These are phyloP conservation scores for Fistularia commersonii DNA, from an alignment of 2,797 vertebrate genomes.

Conservation along the genomic window DNA sequence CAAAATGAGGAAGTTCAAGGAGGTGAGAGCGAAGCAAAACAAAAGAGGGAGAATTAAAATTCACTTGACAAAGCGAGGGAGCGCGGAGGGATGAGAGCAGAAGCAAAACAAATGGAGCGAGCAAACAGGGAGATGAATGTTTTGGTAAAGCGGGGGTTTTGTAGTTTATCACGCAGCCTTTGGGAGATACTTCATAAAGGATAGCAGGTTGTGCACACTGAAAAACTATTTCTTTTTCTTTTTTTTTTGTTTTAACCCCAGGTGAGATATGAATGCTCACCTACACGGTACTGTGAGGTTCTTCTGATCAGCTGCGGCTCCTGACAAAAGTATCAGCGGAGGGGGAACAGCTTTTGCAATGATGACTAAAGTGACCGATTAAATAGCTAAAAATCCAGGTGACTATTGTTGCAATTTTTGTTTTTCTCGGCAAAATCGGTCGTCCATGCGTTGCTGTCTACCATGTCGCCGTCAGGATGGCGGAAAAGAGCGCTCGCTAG, in stretches of 20 bases:
- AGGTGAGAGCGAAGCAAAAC: constrained; percentile 43
- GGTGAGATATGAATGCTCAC: constrained; percentile 12
- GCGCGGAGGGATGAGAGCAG: constrained; percentile 31
- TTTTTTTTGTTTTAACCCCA: constrained; percentile 14
- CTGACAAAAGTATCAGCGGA: too few relatives aligned
- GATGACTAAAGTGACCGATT: not conserved
- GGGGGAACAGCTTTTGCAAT: not conserved
- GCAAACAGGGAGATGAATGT: constrained; percentile 50
- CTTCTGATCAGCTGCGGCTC: too few relatives aligned
- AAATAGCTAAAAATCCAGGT: too few relatives aligned
- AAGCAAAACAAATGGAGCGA: constrained; percentile 54
- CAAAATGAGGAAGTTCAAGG: constrained; percentile 49
- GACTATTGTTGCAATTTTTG: too few relatives aligned
- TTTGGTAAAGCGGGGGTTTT: constrained; percentile 35
- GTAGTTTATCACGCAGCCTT: constrained; percentile 44
- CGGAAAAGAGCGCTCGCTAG: too few relatives aligned
- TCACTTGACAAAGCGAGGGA: constrained; percentile 35
- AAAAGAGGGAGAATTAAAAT: constrained; percentile 29
- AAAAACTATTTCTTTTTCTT: constrained; percentile 34
- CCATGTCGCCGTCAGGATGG: too few relatives aligned
- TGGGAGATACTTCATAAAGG: constrained; percentile 54
- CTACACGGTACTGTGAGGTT: too few relatives aligned
- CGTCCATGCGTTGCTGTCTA: too few relatives aligned
- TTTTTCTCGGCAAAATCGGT: too few relatives aligned
- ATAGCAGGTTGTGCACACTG: constrained; percentile 40